Percentiles rank a stretch among this genome's conserved stretches.
Conservation (phyloP, 2,797 vertebrate genomes). For the Megaceryle alcyon region DNA sequence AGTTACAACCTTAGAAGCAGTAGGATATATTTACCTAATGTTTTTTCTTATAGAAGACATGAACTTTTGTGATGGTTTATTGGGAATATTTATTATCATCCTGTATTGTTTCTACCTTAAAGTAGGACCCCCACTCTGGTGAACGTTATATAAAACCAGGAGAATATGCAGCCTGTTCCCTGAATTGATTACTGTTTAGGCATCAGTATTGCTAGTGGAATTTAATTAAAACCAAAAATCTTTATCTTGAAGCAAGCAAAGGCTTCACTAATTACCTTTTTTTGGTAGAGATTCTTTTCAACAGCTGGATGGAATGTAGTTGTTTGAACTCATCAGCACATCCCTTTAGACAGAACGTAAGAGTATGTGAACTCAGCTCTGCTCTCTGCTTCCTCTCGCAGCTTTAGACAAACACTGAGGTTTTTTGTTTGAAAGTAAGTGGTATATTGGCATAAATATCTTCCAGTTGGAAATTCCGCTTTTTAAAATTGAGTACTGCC, state of each 20-base stretch:
- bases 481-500: background rate
- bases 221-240: background rate
- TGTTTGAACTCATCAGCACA: background rate
- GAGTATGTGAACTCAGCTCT: background rate
- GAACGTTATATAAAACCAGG: background rate
- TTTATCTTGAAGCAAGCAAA: background rate
- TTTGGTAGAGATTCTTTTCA: background rate
- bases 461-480: background rate
- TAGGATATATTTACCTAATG: background rate
- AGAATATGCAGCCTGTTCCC: background rate
- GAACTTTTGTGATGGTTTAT: background rate
- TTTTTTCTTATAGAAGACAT: background rate
- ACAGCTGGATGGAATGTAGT: background rate
- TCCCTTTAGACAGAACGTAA: background rate
- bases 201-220: background rate
- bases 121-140: background rate
- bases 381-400: background rate
- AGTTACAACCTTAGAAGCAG: background rate
- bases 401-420: background rate
- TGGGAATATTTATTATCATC: background rate
- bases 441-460: background rate
- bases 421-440: background rate
- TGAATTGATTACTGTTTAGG: background rate
- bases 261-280: background rate
- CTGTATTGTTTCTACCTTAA: background rate